phyloP scores from a whole-genome alignment of 2,797 vertebrate species.

The Spheniscus humboldti region DNA sequence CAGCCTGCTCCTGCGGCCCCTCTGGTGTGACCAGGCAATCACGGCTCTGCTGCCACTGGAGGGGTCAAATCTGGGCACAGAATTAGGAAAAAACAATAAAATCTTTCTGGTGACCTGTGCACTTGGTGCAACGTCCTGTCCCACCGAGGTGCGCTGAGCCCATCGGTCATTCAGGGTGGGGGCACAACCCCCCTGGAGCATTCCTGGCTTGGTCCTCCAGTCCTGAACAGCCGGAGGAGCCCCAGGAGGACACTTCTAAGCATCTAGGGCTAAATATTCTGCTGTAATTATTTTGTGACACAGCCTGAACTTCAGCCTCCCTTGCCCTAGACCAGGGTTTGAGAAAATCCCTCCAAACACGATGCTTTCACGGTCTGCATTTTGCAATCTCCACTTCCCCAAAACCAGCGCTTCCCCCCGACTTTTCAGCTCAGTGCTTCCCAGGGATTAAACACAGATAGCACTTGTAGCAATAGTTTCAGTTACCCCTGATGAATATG shows the following conservation, averaged over 20 bases:
- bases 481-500: not conserved
- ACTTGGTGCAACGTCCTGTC: rapidly evolving
- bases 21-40: not conserved
- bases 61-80: not conserved
- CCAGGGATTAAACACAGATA: not conserved
- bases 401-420: not conserved
- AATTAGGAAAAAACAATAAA: not conserved
- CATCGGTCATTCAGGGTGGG: not conserved
- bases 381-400: not conserved
- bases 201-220: no score
- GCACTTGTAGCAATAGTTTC: not conserved
- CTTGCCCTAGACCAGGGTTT: not conserved
- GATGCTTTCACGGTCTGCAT: rapidly evolving
- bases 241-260: not conserved
- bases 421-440: not conserved
- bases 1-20: not conserved
- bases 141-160: rapidly evolving
- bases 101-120: not conserved
- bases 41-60: not conserved
- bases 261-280: not conserved
- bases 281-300: not conserved
- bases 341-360: not conserved
- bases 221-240: not conserved
- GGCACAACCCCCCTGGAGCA: no score
- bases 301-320: not conserved